phyloP scores from a whole-genome alignment of 2,888 invertebrate genomes.

The Erebia aethiops region DNA sequence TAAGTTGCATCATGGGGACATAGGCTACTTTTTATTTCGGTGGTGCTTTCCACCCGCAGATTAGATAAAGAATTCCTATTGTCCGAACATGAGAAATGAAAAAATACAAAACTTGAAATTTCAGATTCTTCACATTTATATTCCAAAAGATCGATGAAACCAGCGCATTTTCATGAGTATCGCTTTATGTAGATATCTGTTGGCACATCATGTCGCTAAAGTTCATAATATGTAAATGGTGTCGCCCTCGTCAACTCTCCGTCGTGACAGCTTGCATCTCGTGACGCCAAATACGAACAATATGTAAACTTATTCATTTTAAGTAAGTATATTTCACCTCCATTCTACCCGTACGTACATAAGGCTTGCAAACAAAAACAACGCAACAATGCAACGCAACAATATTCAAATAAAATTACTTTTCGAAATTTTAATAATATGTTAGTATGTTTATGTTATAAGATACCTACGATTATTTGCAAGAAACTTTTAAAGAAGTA shows the following conservation, averaged over 20 bases:
- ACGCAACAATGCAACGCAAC: background rate
- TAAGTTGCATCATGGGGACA: too few species aligned
- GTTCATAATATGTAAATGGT: background rate
- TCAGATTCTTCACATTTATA: too few species aligned
- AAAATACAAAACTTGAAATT: too few species aligned
- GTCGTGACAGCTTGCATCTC: background rate
- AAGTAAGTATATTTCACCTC: background rate
- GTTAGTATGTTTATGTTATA: too few species aligned
- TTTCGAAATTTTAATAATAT: too few species aligned
- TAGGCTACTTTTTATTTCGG: too few species aligned
- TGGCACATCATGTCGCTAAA: background rate
- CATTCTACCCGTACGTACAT: background rate
- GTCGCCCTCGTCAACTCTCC: background rate
- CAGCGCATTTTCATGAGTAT: background rate
- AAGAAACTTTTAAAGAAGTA: too few species aligned
- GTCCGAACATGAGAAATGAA: too few species aligned
- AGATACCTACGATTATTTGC: too few species aligned
- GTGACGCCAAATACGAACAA: background rate
- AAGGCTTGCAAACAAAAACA: background rate
- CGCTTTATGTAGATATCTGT: background rate
- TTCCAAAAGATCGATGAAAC: background rate
- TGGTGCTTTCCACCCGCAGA: too few species aligned
- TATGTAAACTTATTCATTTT: background rate
- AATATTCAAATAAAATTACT: too few species aligned
- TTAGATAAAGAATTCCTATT: too few species aligned